Evolutionary conservation across 2,797 vertebrate genomes (phyloP), one percentile per base, ranked within the genome.

Genomic region (Chaetodon trifasciatus): DNA sequence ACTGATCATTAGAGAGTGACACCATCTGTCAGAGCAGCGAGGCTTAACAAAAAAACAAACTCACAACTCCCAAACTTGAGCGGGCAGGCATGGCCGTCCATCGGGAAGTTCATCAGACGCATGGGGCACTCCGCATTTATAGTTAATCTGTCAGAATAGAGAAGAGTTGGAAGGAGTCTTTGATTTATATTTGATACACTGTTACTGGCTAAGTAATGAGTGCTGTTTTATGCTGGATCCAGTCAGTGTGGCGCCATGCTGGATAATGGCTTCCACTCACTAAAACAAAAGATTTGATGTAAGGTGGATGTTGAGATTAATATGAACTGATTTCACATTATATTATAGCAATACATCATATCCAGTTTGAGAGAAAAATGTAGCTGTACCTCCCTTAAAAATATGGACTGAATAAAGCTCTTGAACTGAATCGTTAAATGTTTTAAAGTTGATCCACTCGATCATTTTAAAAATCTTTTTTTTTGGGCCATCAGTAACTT

Each of bases 1-100:
- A 61, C 49, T 39, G 67, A 86, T 91, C 63, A 79, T 82, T 75
- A 65, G 50, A 83, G 81, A 86, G 64, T 60, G 86, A 78, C 82
- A 80, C 82, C 88, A 90, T 87, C 90, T 88, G 87, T 90, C 86
- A 81, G 46, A 81, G 28, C 39, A 49, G 68, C 19, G 57, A 79
- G 28, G 70, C 79, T 87, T 39, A 74, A 72, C 50, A 76, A 79
- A 78, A 81, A 75, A 71, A 65, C 13, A 68, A 79, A 96, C 96
- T 94, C 92, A 96, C 96, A 96, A 86, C 96, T 96, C 63, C 96
- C 96, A 86, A 96, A 96, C 89, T 96, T 96, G 80, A 96, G 94
- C 1, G 96, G 96, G 90, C 96, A 96, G 40, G 96, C 94, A 49
- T 96, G 96, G 60, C 96, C 96, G 8, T 96, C 96, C 96, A 96